phyloP scores from a whole-genome alignment of 2,888 invertebrate genomes.

The Cerastis leucographa region DNA sequence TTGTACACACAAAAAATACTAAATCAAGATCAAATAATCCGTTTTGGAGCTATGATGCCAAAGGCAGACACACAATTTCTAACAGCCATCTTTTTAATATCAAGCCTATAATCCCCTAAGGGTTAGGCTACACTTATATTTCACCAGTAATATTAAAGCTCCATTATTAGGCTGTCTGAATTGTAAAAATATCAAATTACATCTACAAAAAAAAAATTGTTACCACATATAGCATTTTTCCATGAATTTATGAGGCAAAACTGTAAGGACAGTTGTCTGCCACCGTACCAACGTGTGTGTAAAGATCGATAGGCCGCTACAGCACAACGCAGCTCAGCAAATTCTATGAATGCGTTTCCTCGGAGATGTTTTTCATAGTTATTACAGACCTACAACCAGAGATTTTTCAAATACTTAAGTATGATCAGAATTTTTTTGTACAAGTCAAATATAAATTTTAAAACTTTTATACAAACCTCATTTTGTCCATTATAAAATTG shows the following conservation, averaged over 20 bases:
- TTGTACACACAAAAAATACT: neutral
- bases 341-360: constrained; percentile 97
- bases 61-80: neutral
- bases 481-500: constrained; percentile 10
- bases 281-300: constrained; percentile 97
- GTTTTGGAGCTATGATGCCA: neutral
- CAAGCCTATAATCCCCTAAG: neutral
- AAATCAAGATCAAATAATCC: neutral
- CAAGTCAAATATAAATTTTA: neutral
- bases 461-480: constrained; percentile 34
- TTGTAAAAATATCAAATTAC: neutral
- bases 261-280: constrained; percentile 94
- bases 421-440: neutral
- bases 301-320: constrained; percentile 94
- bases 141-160: neutral
- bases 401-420: neutral
- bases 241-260: constrained; percentile 95
- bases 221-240: constrained; percentile 97
- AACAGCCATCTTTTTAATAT: neutral
- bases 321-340: constrained; percentile 91
- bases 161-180: neutral
- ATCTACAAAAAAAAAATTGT: neutral
- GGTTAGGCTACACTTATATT: neutral
- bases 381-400: constrained; percentile 91
- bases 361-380: constrained; percentile 96